Percentiles rank a stretch among this genome's conserved stretches.
Evolutionary conservation across 1,140 invertebrate species (phyloP).

Genomic region (Delia radicum): DNA sequence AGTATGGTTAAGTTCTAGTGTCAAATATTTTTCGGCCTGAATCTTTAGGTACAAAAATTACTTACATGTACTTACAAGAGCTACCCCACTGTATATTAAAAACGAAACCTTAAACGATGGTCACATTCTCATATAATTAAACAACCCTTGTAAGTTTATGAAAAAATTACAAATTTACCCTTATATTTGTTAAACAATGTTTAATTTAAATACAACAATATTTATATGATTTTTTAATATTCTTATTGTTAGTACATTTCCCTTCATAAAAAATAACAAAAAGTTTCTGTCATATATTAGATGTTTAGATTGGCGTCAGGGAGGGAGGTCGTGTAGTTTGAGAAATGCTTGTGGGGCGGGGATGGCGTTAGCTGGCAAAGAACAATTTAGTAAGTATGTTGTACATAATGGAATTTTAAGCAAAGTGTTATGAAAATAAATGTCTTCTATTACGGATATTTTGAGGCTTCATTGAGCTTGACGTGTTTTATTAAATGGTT

Average conservation of each 20-base stretch:
- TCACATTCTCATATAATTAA: too few species aligned
- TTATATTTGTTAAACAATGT: neutral
- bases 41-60: too few species aligned
- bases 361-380: too few species aligned
- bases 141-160: too few species aligned
- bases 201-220: neutral
- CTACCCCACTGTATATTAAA: too few species aligned
- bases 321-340: neutral
- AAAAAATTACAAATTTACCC: neutral
- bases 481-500: conserved; percentile 12
- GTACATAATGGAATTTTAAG: neutral
- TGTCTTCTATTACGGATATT: conserved; percentile 8
- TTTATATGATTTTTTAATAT: neutral
- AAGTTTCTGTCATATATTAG: neutral
- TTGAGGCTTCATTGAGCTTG: neutral
- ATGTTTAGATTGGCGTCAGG: neutral
- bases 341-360: too few species aligned
- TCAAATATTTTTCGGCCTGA: too few species aligned
- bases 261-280: neutral
- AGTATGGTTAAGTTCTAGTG: too few species aligned
- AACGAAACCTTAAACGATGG: too few species aligned
- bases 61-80: too few species aligned
- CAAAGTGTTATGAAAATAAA: conserved; percentile 17
- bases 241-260: neutral
- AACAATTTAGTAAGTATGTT: neutral